Conservation (phyloP, 2,113 vertebrate genomes). For the Andinoacara biseriatus region DNA sequence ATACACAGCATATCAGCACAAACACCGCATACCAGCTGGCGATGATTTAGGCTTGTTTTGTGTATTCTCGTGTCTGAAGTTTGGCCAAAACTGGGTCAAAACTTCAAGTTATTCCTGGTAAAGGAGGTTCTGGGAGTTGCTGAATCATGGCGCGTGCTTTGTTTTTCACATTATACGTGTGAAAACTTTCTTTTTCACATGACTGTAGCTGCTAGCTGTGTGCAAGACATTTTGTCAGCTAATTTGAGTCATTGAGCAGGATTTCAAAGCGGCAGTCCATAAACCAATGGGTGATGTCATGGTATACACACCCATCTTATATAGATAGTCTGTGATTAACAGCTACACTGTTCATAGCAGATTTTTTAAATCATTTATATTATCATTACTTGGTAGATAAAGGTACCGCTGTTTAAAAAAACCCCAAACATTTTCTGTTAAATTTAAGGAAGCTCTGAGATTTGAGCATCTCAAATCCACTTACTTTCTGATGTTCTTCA, state of each 20-base stretch:
- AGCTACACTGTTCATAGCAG: background rate
- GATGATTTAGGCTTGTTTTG: too few relatives aligned
- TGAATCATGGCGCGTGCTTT: too few relatives aligned
- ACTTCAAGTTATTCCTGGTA: too few relatives aligned
- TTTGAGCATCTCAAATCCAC: background rate
- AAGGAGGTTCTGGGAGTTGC: too few relatives aligned
- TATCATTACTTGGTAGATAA: background rate
- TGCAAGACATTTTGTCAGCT: background rate
- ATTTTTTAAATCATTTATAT: background rate
- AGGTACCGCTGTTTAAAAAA: background rate
- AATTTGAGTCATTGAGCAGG: background rate
- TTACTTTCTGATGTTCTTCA: slow-evolving; percentile 12
- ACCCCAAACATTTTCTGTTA: background rate
- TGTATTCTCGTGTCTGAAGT: too few relatives aligned
- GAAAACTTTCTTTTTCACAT: too few relatives aligned
- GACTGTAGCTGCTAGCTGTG: background rate
- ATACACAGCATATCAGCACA: too few relatives aligned
- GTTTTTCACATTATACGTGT: too few relatives aligned
- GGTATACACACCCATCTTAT: background rate
- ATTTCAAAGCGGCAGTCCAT: background rate
- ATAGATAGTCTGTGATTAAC: background rate
- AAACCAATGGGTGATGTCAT: background rate
- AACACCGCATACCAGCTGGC: too few relatives aligned
- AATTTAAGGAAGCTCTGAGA: slow-evolving; percentile 7
- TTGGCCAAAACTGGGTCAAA: too few relatives aligned